Evolutionary conservation across 2,113 vertebrate species (phyloP).

Genomic region (Megatriorchis doriae): DNA sequence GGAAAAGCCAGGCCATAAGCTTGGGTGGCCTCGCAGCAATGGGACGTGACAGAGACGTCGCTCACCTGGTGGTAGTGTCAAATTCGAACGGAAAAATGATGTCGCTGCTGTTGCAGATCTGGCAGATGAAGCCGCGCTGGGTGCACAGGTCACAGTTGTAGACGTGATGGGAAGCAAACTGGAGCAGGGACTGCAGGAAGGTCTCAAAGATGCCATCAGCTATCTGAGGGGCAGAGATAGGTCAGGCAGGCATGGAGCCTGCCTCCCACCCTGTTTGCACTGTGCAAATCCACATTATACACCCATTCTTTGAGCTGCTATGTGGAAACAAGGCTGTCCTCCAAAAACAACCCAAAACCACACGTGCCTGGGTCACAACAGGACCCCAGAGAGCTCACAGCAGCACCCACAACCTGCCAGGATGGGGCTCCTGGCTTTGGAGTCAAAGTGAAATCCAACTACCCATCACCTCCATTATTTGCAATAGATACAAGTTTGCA

Average conservation of each 20-base stretch:
- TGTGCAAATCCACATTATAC: not conserved
- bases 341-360: not conserved
- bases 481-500: no score
- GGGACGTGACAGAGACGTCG: fast-evolving
- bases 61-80: slow-evolving; percentile 85
- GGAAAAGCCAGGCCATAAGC: not conserved
- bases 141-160: slow-evolving; percentile 91
- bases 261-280: not conserved
- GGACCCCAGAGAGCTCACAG: not conserved
- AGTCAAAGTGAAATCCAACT: not conserved
- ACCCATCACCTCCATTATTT: not conserved
- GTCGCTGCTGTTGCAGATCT: slow-evolving; percentile 83
- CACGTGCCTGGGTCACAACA: fast-evolving
- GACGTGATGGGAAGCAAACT: slow-evolving; percentile 84
- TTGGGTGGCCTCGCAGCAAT: not conserved
- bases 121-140: slow-evolving; percentile 93
- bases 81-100: slow-evolving; percentile 97
- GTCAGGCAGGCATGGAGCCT: not conserved
- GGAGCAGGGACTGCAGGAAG: slow-evolving; percentile 78
- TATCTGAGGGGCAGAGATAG: slow-evolving; percentile 70
- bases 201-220: slow-evolving; percentile 76
- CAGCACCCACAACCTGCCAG: not conserved
- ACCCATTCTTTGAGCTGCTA: not conserved
- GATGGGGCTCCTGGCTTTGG: not conserved
- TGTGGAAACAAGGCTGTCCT: not conserved